Conservation (phyloP, 2,888 invertebrate genomes). For the Microplitis deprimator region DNA sequence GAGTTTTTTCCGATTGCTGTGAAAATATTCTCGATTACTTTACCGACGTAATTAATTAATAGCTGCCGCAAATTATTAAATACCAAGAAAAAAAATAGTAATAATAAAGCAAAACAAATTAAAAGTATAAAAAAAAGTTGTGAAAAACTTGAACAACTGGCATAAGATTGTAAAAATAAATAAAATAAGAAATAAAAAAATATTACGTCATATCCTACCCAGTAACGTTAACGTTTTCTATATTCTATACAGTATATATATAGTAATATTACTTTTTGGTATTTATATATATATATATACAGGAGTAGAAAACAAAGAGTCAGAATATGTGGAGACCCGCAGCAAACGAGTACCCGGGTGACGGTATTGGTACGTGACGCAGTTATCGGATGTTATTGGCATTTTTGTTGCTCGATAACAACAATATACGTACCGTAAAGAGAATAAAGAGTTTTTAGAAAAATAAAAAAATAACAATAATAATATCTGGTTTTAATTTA, state of each 20-base stretch:
- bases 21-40: constrained; percentile 75
- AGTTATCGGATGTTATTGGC: constrained; percentile 66
- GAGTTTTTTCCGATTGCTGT: constrained; percentile 76
- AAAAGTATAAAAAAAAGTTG: constrained; percentile 1
- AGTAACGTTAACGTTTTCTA: not conserved
- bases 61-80: too few species aligned
- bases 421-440: constrained; percentile 53
- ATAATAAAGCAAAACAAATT: not conserved
- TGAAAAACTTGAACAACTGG: constrained; percentile 7
- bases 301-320: not conserved
- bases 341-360: constrained; percentile 53
- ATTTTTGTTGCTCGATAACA: constrained; percentile 65
- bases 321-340: constrained; percentile 68
- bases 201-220: too few species aligned
- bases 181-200: constrained; percentile 26
- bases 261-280: not conserved
- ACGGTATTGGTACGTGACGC: constrained; percentile 60
- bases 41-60: constrained; percentile 57
- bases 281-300: not conserved
- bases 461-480: constrained; percentile 22
- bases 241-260: not conserved
- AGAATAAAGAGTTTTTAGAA: constrained; percentile 46
- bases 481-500: constrained; percentile 56
- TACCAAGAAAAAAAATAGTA: not conserved
- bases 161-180: constrained; percentile 30